Percentiles rank a stretch among this genome's conserved stretches.
Evolutionary conservation across 2,888 invertebrate species (phyloP).

Genomic region (Acanthosoma haemorrhoidale): DNA sequence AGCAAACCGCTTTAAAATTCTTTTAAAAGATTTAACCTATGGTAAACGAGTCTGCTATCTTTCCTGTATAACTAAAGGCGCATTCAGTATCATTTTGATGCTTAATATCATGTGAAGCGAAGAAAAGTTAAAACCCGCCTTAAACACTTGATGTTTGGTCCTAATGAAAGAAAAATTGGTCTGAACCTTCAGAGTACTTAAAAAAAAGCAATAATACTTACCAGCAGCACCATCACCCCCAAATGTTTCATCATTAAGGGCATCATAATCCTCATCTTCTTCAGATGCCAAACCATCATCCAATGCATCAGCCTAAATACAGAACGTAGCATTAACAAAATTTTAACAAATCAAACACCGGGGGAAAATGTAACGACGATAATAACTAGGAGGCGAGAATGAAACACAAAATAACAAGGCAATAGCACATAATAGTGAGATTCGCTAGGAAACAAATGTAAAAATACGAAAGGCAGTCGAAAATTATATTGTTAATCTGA

Average conservation of each 20-base stretch:
- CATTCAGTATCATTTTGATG: too few species aligned
- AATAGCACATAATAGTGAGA: not conserved
- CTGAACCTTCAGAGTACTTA: too few species aligned
- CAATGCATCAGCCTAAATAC: conserved; percentile 28
- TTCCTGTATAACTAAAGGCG: too few species aligned
- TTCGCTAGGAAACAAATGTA: not conserved
- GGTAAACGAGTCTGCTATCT: too few species aligned
- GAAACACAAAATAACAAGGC: not conserved
- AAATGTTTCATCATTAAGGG: conserved; percentile 88
- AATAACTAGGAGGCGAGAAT: too few species aligned
- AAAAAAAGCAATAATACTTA: conserved; percentile 32
- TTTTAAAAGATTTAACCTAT: too few species aligned
- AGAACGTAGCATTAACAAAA: not conserved
- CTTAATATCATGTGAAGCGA: too few species aligned
- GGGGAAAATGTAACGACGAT: not conserved
- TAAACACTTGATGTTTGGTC: too few species aligned
- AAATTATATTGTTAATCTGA: not conserved
- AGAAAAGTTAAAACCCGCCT: too few species aligned
- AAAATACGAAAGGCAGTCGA: not conserved
- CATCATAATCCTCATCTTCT: conserved; percentile 75
- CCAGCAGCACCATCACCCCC: conserved; percentile 61
- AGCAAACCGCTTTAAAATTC: too few species aligned
- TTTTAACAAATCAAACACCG: not conserved
- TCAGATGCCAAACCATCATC: conserved; percentile 34
- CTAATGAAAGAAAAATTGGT: too few species aligned